A percentile compares a stretch with the other conserved stretches of the same genome.
Conservation (phyloP, 2,888 invertebrate genomes). For the Melanostoma scalare region DNA sequence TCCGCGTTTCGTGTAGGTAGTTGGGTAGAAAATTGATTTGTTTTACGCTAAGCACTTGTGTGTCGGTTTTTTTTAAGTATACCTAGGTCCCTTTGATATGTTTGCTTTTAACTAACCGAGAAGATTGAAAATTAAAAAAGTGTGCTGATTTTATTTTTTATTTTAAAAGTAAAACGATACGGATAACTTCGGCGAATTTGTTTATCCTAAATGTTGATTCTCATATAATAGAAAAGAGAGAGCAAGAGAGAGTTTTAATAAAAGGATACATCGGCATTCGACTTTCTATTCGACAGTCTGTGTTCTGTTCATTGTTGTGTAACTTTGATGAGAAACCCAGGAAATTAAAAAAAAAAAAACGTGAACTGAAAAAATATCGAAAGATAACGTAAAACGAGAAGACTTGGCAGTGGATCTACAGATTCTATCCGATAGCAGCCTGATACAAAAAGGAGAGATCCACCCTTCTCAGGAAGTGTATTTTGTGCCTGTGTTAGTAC, state of each 20-base stretch:
- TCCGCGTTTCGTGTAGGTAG: background rate
- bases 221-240: background rate
- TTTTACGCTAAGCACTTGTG: conserved; percentile 5
- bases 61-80: conserved; percentile 9
- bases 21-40: conserved; percentile 11
- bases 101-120: background rate
- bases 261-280: background rate
- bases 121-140: conserved; percentile 6
- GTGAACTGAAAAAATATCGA: background rate
- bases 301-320: conserved; percentile 32
- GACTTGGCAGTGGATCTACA: conserved; percentile 26
- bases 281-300: conserved; percentile 3
- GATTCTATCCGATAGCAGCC: conserved; percentile 21
- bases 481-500: conserved; percentile 5
- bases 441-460: background rate
- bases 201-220: conserved; percentile 17
- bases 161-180: conserved; percentile 17
- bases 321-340: conserved; percentile 20
- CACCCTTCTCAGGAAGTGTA: conserved; percentile 3
- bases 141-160: conserved; percentile 8
- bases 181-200: conserved; percentile 13
- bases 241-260: background rate
- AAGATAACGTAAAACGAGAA: background rate
- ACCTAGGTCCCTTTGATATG: background rate
- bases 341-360: conserved; percentile 1